These are phyloP conservation scores for Myotis vivesi DNA, from an alignment of 2,797 vertebrate genomes.

Conservation along the genomic window DNA sequence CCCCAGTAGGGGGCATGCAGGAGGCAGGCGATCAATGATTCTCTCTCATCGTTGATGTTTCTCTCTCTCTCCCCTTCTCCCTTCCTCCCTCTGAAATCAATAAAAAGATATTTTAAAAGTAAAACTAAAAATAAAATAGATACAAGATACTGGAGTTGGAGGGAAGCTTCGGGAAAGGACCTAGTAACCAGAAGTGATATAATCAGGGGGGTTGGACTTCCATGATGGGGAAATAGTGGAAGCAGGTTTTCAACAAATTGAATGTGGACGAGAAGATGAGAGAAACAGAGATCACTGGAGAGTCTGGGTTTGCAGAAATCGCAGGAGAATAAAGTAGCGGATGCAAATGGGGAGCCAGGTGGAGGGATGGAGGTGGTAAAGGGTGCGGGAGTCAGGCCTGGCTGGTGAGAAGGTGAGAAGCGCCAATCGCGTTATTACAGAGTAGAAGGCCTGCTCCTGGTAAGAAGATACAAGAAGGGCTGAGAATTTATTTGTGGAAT, in stretches of 20 bases:
- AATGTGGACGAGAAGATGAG: background rate
- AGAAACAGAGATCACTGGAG: background rate
- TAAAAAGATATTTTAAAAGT: no score
- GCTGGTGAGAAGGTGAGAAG: background rate
- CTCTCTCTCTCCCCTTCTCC: no score
- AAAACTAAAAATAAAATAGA: background rate
- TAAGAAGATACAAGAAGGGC: background rate
- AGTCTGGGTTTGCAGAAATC: background rate
- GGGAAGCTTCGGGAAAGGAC: background rate
- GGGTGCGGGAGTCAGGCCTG: background rate
- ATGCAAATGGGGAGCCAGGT: background rate
- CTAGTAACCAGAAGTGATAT: background rate
- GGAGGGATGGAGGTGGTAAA: background rate
- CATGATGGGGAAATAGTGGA: background rate
- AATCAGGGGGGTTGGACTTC: background rate
- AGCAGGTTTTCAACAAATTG: background rate
- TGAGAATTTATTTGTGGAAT: background rate
- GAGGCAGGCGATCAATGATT: no score
- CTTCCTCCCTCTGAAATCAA: no score
- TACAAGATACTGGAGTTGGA: background rate
- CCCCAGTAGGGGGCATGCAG: no score
- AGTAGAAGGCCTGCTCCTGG: background rate
- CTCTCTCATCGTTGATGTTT: no score
- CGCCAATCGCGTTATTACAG: fast-evolving
- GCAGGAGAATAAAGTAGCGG: background rate